Base-by-base conservation (phyloP, 2,797 vertebrate genomes). In the Sebastes elongatus region DNA sequence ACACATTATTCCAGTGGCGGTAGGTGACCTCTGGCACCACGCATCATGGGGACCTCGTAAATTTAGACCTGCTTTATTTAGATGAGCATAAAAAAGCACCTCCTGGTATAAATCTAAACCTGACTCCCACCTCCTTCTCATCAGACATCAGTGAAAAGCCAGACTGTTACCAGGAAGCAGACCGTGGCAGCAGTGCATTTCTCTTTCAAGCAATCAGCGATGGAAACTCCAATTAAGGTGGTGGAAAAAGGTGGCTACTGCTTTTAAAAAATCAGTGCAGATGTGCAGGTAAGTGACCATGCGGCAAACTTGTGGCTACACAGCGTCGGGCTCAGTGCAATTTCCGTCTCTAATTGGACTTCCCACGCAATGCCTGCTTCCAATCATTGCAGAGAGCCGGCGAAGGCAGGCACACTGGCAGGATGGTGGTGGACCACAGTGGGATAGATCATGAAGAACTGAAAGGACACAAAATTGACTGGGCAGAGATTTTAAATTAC, bases 321-420 rank as follows among this genome's bases (percentile, higher is more conserved):
- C 88, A 87, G 95, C 88, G 89, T 69, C 46, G 20, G 94, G 94
- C 95, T 94, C 94, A 89, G 92, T 89, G 94, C 96, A 97, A 97
- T 98, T 98, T 97, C 93, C 96, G 68, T 84, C 93, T 93, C 42
- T 98, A 98, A 98, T 97, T 98, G 96, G 96, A 96, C 97, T 98
- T 98, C 97, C 97, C 97, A 95, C 90, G 93, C 94, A 86, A 96
- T 96, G 95, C 97, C 97, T 99, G 98, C 76, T 95, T 97, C 97
- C 95, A 97, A 97, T 98, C 93, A 95, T 35, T 35, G 71, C 59
- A 65, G 61, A 80, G 59, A 83, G 76, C 46, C 71, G 38, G 61
- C 22, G 1, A 55, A 84, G 74, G 67, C 78, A 84, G 55, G 81
- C 83, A 76, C 57, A 55, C 69, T 74, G 82, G 76, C 67, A 83